Evolutionary conservation across 2,888 invertebrate genomes (phyloP).

Genomic region (Nymphalis urticae): DNA sequence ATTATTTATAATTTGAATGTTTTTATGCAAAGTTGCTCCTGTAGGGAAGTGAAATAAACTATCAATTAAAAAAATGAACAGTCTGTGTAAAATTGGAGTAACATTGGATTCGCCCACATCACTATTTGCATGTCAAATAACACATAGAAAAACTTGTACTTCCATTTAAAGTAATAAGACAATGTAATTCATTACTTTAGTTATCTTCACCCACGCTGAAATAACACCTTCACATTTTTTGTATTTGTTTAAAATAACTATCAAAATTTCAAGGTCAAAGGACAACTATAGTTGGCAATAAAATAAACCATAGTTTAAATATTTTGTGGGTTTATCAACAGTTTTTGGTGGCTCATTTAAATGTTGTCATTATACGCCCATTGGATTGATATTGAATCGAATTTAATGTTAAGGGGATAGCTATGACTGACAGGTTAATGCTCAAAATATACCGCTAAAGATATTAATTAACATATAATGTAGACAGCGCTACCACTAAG

Average conservation of each 20-base stretch:
- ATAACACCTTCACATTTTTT: constrained; percentile 46
- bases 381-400: constrained; percentile 13
- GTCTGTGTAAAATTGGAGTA: constrained; percentile 41
- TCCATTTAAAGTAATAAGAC: constrained; percentile 77
- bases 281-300: constrained; percentile 24
- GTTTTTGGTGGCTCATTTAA: not conserved
- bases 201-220: constrained; percentile 61
- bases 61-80: constrained; percentile 4
- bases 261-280: constrained; percentile 42
- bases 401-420: not conserved
- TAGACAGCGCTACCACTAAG: no score
- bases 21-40: no score
- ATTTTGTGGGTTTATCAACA: not conserved
- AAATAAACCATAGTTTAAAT: constrained; percentile 13
- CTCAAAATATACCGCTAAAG: no score
- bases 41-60: no score
- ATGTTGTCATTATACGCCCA: not conserved
- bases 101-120: constrained; percentile 61
- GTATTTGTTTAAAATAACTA: constrained; percentile 36
- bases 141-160: constrained; percentile 60
- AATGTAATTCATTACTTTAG: constrained; percentile 74
- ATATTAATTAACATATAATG: no score
- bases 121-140: constrained; percentile 69
- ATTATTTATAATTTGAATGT: no score
- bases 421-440: no score